Base-by-base conservation (phyloP, 2,797 vertebrate species). In the Phalanger gymnotis region DNA sequence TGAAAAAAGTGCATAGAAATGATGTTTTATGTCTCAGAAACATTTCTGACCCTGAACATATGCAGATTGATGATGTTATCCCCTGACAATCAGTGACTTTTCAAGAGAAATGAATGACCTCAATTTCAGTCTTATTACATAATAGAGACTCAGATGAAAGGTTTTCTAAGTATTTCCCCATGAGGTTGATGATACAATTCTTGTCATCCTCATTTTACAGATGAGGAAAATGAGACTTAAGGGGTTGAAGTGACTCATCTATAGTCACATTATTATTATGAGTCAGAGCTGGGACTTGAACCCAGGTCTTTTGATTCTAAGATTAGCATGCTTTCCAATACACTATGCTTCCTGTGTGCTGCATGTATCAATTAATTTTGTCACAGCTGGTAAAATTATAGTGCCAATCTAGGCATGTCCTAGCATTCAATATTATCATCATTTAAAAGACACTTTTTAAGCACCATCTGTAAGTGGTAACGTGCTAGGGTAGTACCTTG, bases 381-480 rank as follows among this genome's bases (percentile, higher is more conserved):
- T 95, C 52, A 93, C 19, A 19, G 91, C 34, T 54, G 55, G 61
- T 27, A 52, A 93, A 92, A 94, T 92, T 95, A 56, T 91, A 93
- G 54, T 4, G 51, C 5, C 53, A 95, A 31, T 91, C 55, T 92
- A 96, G 57, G 81, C 13, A 66, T 87, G 19, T 97, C 91, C 92
- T 96, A 93, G 57, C 47, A 95, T 95, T 87, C 52, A 90, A 92
- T 93, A 87, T 90, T 94, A 53, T 28, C 92, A 54, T 91, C 73
- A 61, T 66, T 92, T 11, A 92, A 90, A 54, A 73, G 47, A 66
- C 53, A 95, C 51, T 92, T 95, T 61, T 91, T 3, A 95, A 94
- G 61, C 52, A 94, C 61, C 91, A 28, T 25, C 53, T 93, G 57
- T 95, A 54, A 51, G 25, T 87, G 73, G 73, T 87, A 87, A 87